Percentiles rank a stretch among this genome's conserved stretches.
Evolutionary conservation across 2,797 vertebrate genomes (phyloP).

Genomic region (Syndactyla subalaris): DNA sequence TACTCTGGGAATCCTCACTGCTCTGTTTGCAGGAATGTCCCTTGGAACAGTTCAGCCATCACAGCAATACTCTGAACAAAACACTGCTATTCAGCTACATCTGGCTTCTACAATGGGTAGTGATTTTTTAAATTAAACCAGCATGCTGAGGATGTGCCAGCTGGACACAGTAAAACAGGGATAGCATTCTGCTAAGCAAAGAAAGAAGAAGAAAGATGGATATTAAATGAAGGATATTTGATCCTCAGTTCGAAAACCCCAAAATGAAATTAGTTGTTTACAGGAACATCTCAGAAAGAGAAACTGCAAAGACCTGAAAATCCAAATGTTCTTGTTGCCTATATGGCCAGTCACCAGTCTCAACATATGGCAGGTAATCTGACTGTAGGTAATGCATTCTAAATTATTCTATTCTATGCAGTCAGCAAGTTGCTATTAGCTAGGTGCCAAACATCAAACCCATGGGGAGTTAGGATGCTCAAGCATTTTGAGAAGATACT

Average conservation of each 20-base stretch:
- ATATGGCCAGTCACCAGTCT: not conserved
- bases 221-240: not conserved
- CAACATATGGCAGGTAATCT: not conserved
- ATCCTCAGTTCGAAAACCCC: not conserved
- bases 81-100: constrained; percentile 20
- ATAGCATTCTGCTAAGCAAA: not conserved
- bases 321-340: not conserved
- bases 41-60: not conserved
- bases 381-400: not conserved
- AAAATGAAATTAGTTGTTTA: not conserved
- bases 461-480: not conserved
- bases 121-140: constrained; percentile 42
- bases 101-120: constrained; percentile 25
- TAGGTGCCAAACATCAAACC: not conserved
- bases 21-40: not conserved
- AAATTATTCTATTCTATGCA: not conserved
- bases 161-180: not conserved
- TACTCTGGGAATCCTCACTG: not conserved
- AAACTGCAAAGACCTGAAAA: not conserved
- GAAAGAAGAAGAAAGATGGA: not conserved
- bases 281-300: not conserved
- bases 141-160: constrained; percentile 8
- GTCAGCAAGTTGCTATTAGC: not conserved
- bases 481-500: not conserved
- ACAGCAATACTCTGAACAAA: not conserved